Evolutionary conservation across 2,888 invertebrate species (phyloP), one percentile per base, ranked within the genome.

Genomic region (Eupithecia tripunctaria): DNA sequence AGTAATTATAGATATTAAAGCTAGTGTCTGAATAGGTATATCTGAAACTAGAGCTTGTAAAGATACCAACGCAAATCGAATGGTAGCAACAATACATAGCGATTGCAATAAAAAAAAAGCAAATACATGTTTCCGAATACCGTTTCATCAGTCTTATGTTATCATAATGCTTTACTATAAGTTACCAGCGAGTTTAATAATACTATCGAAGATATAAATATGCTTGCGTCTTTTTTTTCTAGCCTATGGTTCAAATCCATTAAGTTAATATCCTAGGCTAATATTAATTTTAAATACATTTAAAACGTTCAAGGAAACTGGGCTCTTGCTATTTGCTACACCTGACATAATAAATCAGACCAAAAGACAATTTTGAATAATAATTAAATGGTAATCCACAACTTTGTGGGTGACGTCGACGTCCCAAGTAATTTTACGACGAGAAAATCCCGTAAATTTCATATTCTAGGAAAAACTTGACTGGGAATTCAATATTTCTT

Each of bases 311-410:
- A n/a, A 47, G n/a, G n/a, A n/a, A 47, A n/a, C 10, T n/a, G 18
- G 0, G 5, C n/a, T 8, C 10, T 51, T 12, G 21, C 51, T 3
- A 21, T 51, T 51, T 21, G 4, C 21, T 12, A 51, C 21, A 21
- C n/a, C n/a, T n/a, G n/a, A n/a, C n/a, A n/a, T 36, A 62, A 62
- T 62, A 36, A 36, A 62, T 62, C 32, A 62, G n/a, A 32, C 32
- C 10, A 18, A n/a, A 62, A 36, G 62, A 62, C 62, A 32, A 60
- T 60, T 60, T 60, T 18, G n/a, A 32, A 60, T 60, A 18, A 32
- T 60, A 18, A 32, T 29, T 60, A n/a, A n/a, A n/a, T 60, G 8
- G 60, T 2, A 60, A 62, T 15, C 32, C 29, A 10, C 29, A 62
- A 62, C 62, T 32, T 32, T 62, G 32, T n/a, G 10, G 12, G n/a